A percentile compares a stretch with the other conserved stretches of the same genome.
Conservation (phyloP, 1,140 invertebrate species). For the Drosophila lowei region DNA sequence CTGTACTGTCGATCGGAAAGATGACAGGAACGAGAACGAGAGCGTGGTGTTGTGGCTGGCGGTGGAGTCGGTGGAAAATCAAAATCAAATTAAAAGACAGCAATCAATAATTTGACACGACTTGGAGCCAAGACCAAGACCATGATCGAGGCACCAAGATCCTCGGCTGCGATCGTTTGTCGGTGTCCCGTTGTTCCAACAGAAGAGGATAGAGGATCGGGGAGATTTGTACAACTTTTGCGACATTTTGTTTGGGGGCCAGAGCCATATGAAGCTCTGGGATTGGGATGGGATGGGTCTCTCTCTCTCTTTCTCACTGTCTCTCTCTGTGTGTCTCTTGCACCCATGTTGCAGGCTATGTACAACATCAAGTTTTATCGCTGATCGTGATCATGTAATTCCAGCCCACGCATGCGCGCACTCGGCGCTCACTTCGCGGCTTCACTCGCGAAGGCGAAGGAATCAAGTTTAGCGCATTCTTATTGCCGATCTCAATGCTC, state of each 20-base stretch:
- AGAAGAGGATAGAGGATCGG: constrained; percentile 21
- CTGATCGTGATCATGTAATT: constrained; percentile 83
- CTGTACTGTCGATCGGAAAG: constrained; percentile 8
- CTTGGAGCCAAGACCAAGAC: constrained; percentile 47
- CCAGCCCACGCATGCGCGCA: constrained; percentile 82
- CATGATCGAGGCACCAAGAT: constrained; percentile 18
- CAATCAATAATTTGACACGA: constrained; percentile 75
- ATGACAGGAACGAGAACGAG: constrained; percentile 45
- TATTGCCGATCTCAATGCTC: constrained; percentile 48
- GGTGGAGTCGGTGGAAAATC: constrained; percentile 50
- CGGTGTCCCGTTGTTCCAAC: constrained; percentile 53
- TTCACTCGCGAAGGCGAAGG: constrained; percentile 36
- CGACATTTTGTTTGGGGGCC: constrained; percentile 67
- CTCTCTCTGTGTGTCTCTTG: constrained; percentile 2
- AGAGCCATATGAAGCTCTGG: constrained; percentile 26
- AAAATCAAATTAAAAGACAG: constrained; percentile 78
- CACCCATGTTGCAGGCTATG: constrained; percentile 65
- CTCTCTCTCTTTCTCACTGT: constrained; percentile 11
- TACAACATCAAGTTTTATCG: constrained; percentile 83
- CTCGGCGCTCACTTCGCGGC: constrained; percentile 52
- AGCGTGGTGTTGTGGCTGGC: no score
- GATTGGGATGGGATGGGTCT: constrained; percentile 13
- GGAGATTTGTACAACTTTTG: constrained; percentile 64
- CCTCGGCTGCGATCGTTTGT: constrained; percentile 22
- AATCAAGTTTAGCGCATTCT: constrained; percentile 81